Percentiles rank a stretch among this genome's conserved stretches.
phyloP scores from a whole-genome alignment of 1,140 invertebrate species.

The Acromyrmex echinatior region DNA sequence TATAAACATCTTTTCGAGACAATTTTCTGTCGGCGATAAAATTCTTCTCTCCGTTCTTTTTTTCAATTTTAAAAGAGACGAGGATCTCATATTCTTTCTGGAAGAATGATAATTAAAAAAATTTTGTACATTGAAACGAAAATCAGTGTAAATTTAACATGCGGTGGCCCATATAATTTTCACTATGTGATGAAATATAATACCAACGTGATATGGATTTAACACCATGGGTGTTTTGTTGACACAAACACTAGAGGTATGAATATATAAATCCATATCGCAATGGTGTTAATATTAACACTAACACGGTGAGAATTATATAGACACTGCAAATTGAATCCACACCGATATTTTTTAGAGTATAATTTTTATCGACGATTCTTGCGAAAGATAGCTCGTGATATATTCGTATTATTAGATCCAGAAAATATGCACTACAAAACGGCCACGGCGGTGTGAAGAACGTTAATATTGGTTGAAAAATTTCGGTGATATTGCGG shows the following conservation, averaged over 20 bases:
- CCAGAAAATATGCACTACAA: not conserved
- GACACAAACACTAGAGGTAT: no score
- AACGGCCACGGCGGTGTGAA: not conserved
- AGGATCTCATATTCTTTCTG: not conserved
- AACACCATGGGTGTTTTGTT: no score
- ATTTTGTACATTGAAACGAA: not conserved
- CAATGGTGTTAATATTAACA: no score
- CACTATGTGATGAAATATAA: no score
- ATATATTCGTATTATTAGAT: not conserved
- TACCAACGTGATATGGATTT: no score
- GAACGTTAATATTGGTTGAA: slow-evolving; percentile 13
- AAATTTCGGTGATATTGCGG: slow-evolving; percentile 32
- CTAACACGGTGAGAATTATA: no score
- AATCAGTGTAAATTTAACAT: no score
- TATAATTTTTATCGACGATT: not conserved
- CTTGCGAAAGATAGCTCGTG: not conserved
- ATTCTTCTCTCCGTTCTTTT: not conserved
- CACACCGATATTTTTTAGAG: no score
- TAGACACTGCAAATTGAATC: no score
- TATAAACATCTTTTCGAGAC: not conserved
- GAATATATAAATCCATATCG: no score
- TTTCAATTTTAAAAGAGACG: not conserved
- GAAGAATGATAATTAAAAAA: not conserved
- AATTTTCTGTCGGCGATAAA: not conserved
- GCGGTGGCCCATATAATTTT: no score